phyloP scores from a whole-genome alignment of 2,797 vertebrate species.

The Rhinogobio ventralis region DNA sequence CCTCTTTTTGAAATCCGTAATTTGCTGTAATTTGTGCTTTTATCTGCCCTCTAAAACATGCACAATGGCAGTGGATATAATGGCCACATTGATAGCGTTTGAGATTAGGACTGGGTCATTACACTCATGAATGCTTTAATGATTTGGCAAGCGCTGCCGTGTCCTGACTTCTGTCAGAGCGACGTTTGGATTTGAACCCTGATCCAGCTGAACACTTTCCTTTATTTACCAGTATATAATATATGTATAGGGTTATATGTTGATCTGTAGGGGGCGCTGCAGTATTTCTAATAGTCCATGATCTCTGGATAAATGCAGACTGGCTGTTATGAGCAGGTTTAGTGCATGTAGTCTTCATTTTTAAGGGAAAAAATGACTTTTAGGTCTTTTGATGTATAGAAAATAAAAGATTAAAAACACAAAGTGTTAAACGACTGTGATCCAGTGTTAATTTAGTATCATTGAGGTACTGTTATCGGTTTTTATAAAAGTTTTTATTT shows the following conservation, averaged over 20 bases:
- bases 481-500: not conserved
- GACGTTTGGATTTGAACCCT: slow-evolving; percentile 54
- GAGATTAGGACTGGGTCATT: slow-evolving; percentile 72
- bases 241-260: slow-evolving; percentile 16
- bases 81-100: slow-evolving; percentile 71
- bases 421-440: not conserved
- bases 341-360: not conserved
- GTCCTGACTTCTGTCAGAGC: slow-evolving; percentile 56
- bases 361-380: not conserved
- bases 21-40: slow-evolving; percentile 69
- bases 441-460: not conserved
- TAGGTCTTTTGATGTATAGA: not conserved
- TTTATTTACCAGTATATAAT: not conserved
- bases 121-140: slow-evolving; percentile 64
- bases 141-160: slow-evolving; percentile 57
- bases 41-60: slow-evolving; percentile 61
- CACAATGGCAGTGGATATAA: slow-evolving; percentile 56
- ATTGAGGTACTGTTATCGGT: not conserved
- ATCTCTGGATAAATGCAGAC: slow-evolving; percentile 10
- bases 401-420: not conserved
- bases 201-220: not conserved
- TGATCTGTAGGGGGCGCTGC: slow-evolving; percentile 77
- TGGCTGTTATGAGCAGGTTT: not conserved
- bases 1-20: slow-evolving; percentile 68
- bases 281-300: slow-evolving; percentile 69